phyloP scores from a whole-genome alignment of 64 coral and sea anemone genomes.

The Catalaphyllia jardinei region DNA sequence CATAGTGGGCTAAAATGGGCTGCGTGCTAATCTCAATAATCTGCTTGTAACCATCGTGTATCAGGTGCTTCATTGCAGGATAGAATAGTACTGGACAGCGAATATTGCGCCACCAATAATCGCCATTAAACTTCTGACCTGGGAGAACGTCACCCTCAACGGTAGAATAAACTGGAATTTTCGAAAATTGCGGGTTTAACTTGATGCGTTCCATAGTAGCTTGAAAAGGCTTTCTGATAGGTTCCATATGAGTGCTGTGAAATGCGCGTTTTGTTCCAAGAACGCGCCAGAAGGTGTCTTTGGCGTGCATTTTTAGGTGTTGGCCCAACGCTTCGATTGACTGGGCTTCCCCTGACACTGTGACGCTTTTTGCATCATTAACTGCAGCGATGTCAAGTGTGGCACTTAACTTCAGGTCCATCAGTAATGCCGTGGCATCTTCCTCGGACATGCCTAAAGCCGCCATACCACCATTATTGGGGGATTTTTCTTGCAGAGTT shows the following conservation, averaged over 20 bases:
- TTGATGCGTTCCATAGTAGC: not conserved
- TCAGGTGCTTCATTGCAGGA: conserved; percentile 30
- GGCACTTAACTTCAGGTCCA: conserved; percentile 13
- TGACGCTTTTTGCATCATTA: conserved; percentile 66
- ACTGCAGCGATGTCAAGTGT: conserved; percentile 51
- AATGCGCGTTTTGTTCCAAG: conserved; percentile 75
- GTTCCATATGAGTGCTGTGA: conserved; percentile 76
- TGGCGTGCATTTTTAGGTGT: conserved; percentile 30
- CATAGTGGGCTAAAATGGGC: conserved; percentile 65
- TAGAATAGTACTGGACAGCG: conserved; percentile 68
- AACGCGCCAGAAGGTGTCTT: conserved; percentile 58
- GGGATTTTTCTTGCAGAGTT: conserved; percentile 62
- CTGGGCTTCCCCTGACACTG: conserved; percentile 60
- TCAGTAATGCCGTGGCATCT: conserved; percentile 24
- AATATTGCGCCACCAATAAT: conserved; percentile 86
- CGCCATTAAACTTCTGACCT: conserved; percentile 13
- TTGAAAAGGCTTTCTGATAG: conserved; percentile 45
- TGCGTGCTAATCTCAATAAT: conserved; percentile 73
- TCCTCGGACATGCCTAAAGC: conserved; percentile 69
- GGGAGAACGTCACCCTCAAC: conserved; percentile 51
- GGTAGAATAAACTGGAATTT: conserved; percentile 58
- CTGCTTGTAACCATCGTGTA: conserved; percentile 50
- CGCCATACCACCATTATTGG: conserved; percentile 67
- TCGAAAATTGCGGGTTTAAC: conserved; percentile 35
- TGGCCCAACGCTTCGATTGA: conserved; percentile 51